Evolutionary conservation across 2,888 invertebrate genomes (phyloP), one percentile per base, ranked within the genome.

Genomic region (Parthenolecanium corni): DNA sequence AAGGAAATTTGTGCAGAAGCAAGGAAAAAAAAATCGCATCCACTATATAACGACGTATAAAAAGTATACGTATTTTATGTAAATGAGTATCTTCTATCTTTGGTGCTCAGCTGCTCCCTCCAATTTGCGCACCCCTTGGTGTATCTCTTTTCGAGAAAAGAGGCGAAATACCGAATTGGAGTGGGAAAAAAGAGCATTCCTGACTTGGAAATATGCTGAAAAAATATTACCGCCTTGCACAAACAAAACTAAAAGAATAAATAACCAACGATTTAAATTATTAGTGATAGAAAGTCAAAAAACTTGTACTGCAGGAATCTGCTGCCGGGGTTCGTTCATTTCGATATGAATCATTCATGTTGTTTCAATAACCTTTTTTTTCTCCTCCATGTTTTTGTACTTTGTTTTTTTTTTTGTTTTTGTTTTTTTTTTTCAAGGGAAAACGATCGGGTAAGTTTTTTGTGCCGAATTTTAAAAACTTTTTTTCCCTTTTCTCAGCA

Each of bases 191-290:
- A 42, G 24, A 56, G 21, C 42, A 42, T 52, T 42, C 40, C 56
- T 56, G 56, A 40, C 56, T 56, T 56, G 56, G 44, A 56, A 56
- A 56, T 56, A 40, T 42, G 56, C 21, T 56, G 42, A 42, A 42
- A 56, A 56, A 56, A 56, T 56, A 56, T 56, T 56, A 42, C 56
- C 42, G 56, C 56, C 42, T 56, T 56, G 40, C 31, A 18, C 52
- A 52, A 56, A 56, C 56, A 56, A 56, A 56, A 56, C 56, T 56
- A 56, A 40, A 56, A 56, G 56, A 56, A 56, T 56, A 56, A 56
- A 56, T 56, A 56, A 56, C 56, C 38, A 18, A 14, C 42, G 56
- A 24, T 42, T 42, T 56, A 56, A 56, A 56, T 56, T 56, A 56
- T 56, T 56, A 40, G 23, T 38, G 54, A 54, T 54, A 54, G 54